These are phyloP conservation scores for Drosophila yakuba DNA, from an alignment of 1,140 invertebrate genomes.

Conservation along the genomic window DNA sequence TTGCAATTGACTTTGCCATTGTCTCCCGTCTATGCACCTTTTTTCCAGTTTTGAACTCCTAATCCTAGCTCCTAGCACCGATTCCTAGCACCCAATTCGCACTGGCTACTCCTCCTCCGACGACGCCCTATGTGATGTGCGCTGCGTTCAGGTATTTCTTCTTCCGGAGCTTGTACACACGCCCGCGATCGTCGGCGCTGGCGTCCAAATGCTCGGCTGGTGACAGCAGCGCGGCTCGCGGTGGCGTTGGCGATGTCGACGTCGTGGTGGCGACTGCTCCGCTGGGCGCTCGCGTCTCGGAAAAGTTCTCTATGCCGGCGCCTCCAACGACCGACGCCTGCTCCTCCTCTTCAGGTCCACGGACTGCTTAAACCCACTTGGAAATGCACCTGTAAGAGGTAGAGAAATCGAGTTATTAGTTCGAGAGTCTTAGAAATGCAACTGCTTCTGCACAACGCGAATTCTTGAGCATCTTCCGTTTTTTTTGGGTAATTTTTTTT, in stretches of 20 bases:
- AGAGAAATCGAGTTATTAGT: neutral
- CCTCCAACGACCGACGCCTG: conserved; percentile 21
- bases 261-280: conserved; percentile 82
- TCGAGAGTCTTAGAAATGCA: too few relatives aligned
- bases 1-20: neutral
- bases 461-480: neutral
- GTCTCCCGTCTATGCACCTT: neutral
- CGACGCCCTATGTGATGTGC: conserved; percentile 69
- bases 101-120: conserved; percentile 6
- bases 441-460: neutral
- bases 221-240: conserved; percentile 69
- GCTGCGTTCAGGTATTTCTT: conserved; percentile 75
- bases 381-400: conserved; percentile 30
- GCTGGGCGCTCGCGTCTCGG: conserved; percentile 66
- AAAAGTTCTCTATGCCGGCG: conserved; percentile 50
- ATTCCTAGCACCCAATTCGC: conserved; percentile 2
- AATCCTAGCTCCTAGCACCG: conserved; percentile 5
- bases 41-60: conserved; percentile 8
- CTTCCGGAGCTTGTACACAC: conserved; percentile 84
- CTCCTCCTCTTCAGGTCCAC: conserved; percentile 4
- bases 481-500: neutral
- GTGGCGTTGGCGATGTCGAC: conserved; percentile 77
- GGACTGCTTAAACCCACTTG: neutral
- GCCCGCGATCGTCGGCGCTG: conserved; percentile 78
- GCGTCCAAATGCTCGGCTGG: conserved; percentile 72